These are phyloP conservation scores for Muntiacus muntjak DNA, from an alignment of 2,113 vertebrate genomes.

Conservation along the genomic window DNA sequence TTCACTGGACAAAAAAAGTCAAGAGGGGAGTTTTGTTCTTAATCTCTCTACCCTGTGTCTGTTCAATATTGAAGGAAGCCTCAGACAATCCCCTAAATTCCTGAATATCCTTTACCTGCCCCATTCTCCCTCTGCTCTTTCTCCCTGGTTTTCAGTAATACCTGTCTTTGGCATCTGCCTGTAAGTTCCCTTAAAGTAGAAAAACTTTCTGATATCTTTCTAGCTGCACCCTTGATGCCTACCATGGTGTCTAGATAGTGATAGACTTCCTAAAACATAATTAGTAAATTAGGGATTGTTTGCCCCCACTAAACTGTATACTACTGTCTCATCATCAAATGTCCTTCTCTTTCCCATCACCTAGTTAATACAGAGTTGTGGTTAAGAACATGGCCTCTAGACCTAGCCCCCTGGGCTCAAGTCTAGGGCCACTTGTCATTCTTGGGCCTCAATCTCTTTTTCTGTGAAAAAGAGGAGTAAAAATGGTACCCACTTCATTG, in stretches of 20 bases:
- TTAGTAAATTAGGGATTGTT: not conserved
- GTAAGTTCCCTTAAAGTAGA: not conserved
- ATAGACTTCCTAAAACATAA: not conserved
- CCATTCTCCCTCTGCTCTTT: not conserved
- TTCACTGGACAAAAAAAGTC: not conserved
- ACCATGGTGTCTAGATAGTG: not conserved
- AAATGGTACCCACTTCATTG: not conserved
- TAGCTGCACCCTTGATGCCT: not conserved
- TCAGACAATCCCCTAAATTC: not conserved
- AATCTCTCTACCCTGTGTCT: not conserved
- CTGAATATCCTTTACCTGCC: not conserved
- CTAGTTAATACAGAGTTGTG: not conserved
- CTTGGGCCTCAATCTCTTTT: not conserved
- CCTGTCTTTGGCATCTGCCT: not conserved
- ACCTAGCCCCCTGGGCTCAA: not conserved
- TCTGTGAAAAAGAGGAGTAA: not conserved
- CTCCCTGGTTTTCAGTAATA: not conserved
- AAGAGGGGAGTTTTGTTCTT: not conserved
- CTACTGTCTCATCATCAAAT: not conserved
- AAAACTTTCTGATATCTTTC: not conserved
- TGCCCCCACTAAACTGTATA: not conserved
- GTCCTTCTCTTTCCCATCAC: not conserved
- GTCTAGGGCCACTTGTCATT: not conserved
- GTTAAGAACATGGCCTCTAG: not conserved
- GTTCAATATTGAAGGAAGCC: not conserved